Base-by-base conservation (phyloP, 2,888 invertebrate species). In the Standfussiana lucernea region DNA sequence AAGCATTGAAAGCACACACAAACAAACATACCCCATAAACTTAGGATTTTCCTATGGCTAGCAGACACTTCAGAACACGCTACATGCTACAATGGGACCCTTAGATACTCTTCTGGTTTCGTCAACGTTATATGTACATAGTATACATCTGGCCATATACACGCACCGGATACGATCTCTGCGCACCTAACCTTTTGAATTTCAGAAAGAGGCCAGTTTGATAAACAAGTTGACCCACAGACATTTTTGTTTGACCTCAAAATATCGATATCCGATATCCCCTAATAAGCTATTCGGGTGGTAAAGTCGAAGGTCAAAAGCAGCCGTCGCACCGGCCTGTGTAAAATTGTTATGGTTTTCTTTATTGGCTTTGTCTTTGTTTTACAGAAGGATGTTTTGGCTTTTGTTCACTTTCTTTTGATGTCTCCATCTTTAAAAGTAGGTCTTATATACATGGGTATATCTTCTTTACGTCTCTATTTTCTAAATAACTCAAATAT, bases 261-360 rank as follows among this genome's bases (percentile, higher is more conserved):
- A 24, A 35, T 78, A 78, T 80, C 64, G 78, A 80, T 73, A 73
- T 24, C 45, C 78, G 53, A 78, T 78, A 80, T 81, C 24, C 64
- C 78, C 5, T 64, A 73, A 65, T 80, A 53, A 80, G 72, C 50
- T 32, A 13, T 21, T 32, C n/a, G 24, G 50, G 35, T 45, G 35
- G 28, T 42, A 64, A 45, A 32, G 6, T 45, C 64, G 37, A 64
- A 72, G 80, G 45, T 64, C 21, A 40, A 32, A 32, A 40, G 32
- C 18, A 28, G 21, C 28, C 42, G 64, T 24, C 18, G 1, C 40
- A 24, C 42, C 42, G 7, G 10, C 11, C 7, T 21, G 24, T 56
- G 53, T 24, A 11, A 77, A 45, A 59, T 18, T 18, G 1, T 47
- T 70, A 13, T 61, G 61, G 35, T 37, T 45, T 50, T 24, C 5